Evolutionary conservation across 1,140 invertebrate genomes (phyloP), one percentile per base, ranked within the genome.

Genomic region (Ditylenchus dipsaci): DNA sequence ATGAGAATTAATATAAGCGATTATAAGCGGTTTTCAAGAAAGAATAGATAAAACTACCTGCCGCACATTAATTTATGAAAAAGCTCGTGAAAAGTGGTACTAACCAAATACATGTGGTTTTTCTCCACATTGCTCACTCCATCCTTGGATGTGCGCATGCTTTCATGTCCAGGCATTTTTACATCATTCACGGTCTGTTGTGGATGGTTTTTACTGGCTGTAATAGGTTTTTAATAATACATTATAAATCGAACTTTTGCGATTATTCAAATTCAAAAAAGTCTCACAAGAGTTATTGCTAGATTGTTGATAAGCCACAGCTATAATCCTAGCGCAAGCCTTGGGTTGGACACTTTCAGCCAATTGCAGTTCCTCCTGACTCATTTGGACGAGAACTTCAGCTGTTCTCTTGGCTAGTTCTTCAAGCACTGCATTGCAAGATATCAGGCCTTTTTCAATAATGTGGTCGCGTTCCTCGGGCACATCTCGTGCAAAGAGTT

Each of bases 401-500:
- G 62, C 43, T 26, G 69, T 56, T 38, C 70, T 56, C 26, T 49
- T 56, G 19, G 77, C 42, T 1, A 80, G 56, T 87, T 81, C 96
- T 93, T 67, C 94, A 88, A 76, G 96, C 94, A 82, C 95, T 92
- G 86, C 95, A 91, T 71, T 95, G 87, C 87, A 88, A 76, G 71
- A 71, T 45, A 72, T 63, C 64, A 58, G 78, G 45, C 76, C 76
- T 33, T 65, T 69, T 61, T 83, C 79, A 30, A 71, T 76, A 27
- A 80, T 72, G 57, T 77, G 65, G 69, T 80, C 81, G 78, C 88
- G 86, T 85, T 99, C 96, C 86, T 99, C 96, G 95, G 96, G 81
- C 95, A 99, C 60, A 98, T 87, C 80, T 96, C 92, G 85, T 98
- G 95, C 0, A 93, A 95, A 77, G 94, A 94, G 82, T 92, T 91